A percentile compares a stretch with the other conserved stretches of the same genome.
phyloP scores from a whole-genome alignment of 2,797 vertebrate genomes.

The Phrynocephalus forsythii region DNA sequence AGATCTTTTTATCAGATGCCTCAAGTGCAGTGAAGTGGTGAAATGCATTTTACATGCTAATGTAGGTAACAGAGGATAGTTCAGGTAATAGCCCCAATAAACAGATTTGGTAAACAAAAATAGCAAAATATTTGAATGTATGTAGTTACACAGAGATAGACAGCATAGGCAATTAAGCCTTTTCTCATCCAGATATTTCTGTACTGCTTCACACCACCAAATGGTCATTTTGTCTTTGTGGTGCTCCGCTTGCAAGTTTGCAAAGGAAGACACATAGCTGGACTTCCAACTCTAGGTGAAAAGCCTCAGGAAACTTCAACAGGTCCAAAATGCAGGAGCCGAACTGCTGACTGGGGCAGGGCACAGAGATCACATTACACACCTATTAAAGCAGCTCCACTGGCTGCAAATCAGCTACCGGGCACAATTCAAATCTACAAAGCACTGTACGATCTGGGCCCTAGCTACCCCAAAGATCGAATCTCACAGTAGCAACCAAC shows the following conservation, averaged over 20 bases:
- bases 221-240: neutral
- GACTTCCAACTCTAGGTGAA: neutral
- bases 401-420: too few relatives aligned
- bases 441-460: too few relatives aligned
- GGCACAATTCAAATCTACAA: too few relatives aligned
- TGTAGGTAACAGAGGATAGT: neutral
- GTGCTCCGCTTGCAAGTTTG: neutral
- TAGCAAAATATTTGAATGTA: neutral
- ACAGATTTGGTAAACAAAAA: neutral
- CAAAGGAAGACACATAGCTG: neutral
- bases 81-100: neutral
- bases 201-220: neutral
- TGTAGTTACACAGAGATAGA: too few relatives aligned
- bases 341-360: too few relatives aligned
- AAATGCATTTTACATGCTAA: neutral
- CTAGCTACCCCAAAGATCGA: too few relatives aligned
- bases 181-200: neutral
- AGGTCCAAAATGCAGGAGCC: too few relatives aligned
- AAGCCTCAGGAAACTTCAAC: too few relatives aligned
- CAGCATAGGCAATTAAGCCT: neutral
- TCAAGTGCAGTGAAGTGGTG: neutral
- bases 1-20: too few relatives aligned
- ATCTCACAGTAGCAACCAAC: too few relatives aligned
- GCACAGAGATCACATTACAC: too few relatives aligned
- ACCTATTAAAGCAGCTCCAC: too few relatives aligned